phyloP scores from a whole-genome alignment of 2,113 vertebrate genomes.

The Clarias batrachus region DNA sequence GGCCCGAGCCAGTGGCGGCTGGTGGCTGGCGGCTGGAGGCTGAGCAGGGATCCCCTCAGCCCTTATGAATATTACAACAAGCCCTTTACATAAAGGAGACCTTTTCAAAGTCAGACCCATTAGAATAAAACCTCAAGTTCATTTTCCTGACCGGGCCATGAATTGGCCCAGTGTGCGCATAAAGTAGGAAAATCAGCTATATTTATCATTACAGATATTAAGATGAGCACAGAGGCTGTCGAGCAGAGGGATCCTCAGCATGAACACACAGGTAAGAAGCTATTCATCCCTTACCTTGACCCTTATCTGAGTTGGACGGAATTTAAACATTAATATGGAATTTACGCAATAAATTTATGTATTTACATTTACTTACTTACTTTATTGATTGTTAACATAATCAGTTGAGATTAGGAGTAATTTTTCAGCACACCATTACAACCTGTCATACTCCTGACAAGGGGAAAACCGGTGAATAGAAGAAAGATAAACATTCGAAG shows the following conservation, averaged over 20 bases:
- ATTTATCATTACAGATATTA: slow-evolving; percentile 88
- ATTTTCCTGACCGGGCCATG: slow-evolving; percentile 78
- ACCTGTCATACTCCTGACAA: neutral
- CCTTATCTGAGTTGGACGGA: neutral
- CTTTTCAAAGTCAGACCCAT: slow-evolving; percentile 84
- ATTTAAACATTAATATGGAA: neutral
- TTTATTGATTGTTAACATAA: too few species aligned
- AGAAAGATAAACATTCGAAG: neutral
- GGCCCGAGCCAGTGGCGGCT: slow-evolving; percentile 40
- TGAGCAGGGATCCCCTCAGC: slow-evolving; percentile 59
- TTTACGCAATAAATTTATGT: neutral
- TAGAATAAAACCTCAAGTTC: slow-evolving; percentile 84
- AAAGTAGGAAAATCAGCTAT: slow-evolving; percentile 88
- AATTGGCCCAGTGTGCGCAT: slow-evolving; percentile 73
- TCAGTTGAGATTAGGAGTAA: too few species aligned
- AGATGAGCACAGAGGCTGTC: slow-evolving; percentile 89
- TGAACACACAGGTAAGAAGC: slow-evolving; percentile 82
- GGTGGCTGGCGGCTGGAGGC: slow-evolving; percentile 28
- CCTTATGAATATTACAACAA: slow-evolving; percentile 86
- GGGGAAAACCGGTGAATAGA: neutral
- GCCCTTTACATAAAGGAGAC: slow-evolving; percentile 67
- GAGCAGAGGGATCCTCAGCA: slow-evolving; percentile 79
- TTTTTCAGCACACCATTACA: too few species aligned
- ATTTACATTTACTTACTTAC: too few species aligned
- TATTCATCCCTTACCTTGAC: neutral